phyloP scores from a whole-genome alignment of 2,888 invertebrate genomes.

The Tipula confusa region DNA sequence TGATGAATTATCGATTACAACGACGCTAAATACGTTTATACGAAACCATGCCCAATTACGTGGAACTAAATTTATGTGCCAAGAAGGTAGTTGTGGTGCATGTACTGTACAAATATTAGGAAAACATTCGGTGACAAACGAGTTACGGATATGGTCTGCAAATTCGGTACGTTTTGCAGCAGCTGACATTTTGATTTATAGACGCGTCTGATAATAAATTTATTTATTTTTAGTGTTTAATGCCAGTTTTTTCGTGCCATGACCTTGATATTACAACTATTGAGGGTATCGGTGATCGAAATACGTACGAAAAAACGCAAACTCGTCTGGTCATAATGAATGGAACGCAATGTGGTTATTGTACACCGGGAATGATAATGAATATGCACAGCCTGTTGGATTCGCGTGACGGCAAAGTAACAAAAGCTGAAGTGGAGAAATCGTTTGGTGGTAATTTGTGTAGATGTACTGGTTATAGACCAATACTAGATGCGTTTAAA shows the following conservation, averaged over 20 bases:
- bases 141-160: constrained; percentile 32
- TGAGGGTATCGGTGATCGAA: constrained; percentile 61
- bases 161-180: constrained; percentile 34
- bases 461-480: background rate
- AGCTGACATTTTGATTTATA: constrained; percentile 30
- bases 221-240: constrained; percentile 53
- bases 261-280: constrained; percentile 62
- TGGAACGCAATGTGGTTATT: constrained; percentile 65
- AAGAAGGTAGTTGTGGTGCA: constrained; percentile 60
- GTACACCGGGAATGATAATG: constrained; percentile 71
- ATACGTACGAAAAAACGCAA: constrained; percentile 62
- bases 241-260: constrained; percentile 58
- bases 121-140: constrained; percentile 34
- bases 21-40: constrained; percentile 53
- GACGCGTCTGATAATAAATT: background rate
- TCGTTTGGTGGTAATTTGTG: constrained; percentile 57
- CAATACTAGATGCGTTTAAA: constrained; percentile 52
- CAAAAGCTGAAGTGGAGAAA: constrained; percentile 58
- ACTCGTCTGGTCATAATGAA: constrained; percentile 56
- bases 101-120: constrained; percentile 50
- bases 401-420: constrained; percentile 47
- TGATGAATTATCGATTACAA: constrained; percentile 37
- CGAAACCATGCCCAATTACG: constrained; percentile 51
- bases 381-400: constrained; percentile 57
- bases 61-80: constrained; percentile 58